Evolutionary conservation across 2,797 vertebrate genomes (phyloP).

Genomic region (Alectoris magna): DNA sequence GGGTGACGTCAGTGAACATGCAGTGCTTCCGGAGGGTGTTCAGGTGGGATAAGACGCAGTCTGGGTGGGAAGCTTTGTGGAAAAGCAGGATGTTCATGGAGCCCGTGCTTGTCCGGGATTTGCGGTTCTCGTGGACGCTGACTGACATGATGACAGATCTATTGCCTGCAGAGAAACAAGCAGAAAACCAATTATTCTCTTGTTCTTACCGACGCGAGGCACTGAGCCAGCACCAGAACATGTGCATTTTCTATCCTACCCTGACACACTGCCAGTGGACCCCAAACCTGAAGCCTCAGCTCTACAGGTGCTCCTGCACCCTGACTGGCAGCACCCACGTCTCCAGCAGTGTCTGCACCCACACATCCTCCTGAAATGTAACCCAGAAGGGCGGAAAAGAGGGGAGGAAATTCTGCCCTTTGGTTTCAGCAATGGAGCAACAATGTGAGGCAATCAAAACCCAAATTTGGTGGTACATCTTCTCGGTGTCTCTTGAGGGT

Average conservation of each 20-base stretch:
- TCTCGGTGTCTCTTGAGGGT: constrained; percentile 32
- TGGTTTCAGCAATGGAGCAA: not conserved
- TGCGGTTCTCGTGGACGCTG: constrained; percentile 94
- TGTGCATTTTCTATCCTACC: not conserved
- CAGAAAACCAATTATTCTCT: not conserved
- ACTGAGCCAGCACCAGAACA: not conserved
- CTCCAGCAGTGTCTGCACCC: not conserved
- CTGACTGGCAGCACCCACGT: not conserved
- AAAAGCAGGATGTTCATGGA: constrained; percentile 95
- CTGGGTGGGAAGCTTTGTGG: constrained; percentile 94
- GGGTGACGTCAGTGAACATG: constrained; percentile 94
- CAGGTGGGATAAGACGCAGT: constrained; percentile 92
- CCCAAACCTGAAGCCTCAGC: not conserved
- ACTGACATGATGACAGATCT: constrained; percentile 88
- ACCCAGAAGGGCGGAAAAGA: not conserved
- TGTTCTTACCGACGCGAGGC: not conserved
- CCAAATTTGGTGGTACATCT: constrained; percentile 13
- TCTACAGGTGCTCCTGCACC: not conserved
- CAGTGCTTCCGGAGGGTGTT: constrained; percentile 91
- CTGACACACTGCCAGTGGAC: rapidly evolving
- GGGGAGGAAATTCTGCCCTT: constrained; percentile 14
- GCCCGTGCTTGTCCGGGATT: constrained; percentile 91
- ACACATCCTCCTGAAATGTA: not conserved
- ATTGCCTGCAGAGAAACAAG: constrained; percentile 43
- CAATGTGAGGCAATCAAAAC: constrained; percentile 48